Conservation (phyloP, 2,797 vertebrate genomes). For the Rhynchonycteris naso region DNA sequence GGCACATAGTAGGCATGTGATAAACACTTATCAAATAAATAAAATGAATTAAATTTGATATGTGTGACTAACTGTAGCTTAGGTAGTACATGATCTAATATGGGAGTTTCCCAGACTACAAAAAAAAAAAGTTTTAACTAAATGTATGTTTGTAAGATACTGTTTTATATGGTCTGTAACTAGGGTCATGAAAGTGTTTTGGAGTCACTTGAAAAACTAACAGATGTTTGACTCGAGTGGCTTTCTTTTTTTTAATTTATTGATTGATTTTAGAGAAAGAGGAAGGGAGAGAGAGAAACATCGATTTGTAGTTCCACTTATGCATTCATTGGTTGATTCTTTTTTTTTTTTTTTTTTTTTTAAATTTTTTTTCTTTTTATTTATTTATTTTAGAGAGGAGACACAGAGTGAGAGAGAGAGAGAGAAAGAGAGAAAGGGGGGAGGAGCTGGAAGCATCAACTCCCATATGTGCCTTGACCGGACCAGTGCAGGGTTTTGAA, state of each 20-base stretch:
- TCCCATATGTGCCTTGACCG: no score
- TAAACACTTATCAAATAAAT: slow-evolving; percentile 2
- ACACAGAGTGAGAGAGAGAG: no score
- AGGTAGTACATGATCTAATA: not conserved
- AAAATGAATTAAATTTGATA: slow-evolving; percentile 22
- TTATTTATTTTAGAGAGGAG: no score
- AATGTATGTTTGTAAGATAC: slow-evolving; percentile 13
- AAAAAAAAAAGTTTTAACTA: not conserved
- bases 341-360: no score
- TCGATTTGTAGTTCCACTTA: no score
- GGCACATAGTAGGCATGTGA: not conserved
- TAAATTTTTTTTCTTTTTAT: no score
- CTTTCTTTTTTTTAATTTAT: not conserved
- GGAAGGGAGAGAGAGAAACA: no score
- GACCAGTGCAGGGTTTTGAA: no score
- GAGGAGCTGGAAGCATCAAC: no score
- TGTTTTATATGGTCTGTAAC: slow-evolving; percentile 1
- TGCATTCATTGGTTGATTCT: no score
- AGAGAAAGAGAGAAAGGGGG: no score
- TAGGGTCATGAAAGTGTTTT: slow-evolving; percentile 32
- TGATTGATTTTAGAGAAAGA: no score
- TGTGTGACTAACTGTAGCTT: not conserved
- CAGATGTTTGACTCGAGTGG: not conserved
- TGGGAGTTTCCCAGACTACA: not conserved
- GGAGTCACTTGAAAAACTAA: slow-evolving; percentile 38